Evolutionary conservation across 2,113 vertebrate genomes (phyloP), one percentile per base, ranked within the genome.

Genomic region (Urocynchramus pylzowi): DNA sequence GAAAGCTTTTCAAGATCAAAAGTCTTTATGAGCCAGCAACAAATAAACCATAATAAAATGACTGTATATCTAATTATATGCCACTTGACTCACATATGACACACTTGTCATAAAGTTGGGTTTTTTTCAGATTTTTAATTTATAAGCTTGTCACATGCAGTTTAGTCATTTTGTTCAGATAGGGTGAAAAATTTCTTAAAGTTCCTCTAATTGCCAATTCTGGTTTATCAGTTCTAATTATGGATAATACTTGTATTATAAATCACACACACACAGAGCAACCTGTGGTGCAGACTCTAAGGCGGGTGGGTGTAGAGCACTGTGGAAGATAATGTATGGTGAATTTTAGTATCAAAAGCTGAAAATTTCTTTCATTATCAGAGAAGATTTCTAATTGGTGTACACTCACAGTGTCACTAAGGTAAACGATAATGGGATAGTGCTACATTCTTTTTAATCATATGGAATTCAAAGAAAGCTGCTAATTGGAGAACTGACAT

Each of bases 111-210:
- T 81, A 50, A 92, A 92, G 67, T 6, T 8, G n/a, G n/a, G n/a
- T 64, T 91, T 91, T 89, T 94, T 89, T 86, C 57, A 65, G 28
- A 75, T 86, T 93, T 94, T 94, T 95, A 91, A 94, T 95, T 95
- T 95, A 91, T 76, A 94, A 90, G 73, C 68, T 90, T 97, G 87
- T 91, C 92, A 90, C 52, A 81, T 91, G 39, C 14, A 53, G n/a
- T 93, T 95, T 89, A 91, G 39, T 75, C 2, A 74, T 85, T 94
- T 93, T 90, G 28, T 94, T 88, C 42, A 95, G 82, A 73, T 70
- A 84, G 33, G 59, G 39, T 91, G 61, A 76, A 93, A 91, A 82
- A 76, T 61, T 92, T 8, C 45, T 80, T 93, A 88, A 85, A 44
- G 60, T 92, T 80, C 35, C 33, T 57, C 45, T 84, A 95, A 92